Percentiles rank a stretch among this genome's conserved stretches.
These are phyloP conservation scores for Malurus splendens DNA, from an alignment of 2,797 vertebrate genomes.

Conservation along the genomic window DNA sequence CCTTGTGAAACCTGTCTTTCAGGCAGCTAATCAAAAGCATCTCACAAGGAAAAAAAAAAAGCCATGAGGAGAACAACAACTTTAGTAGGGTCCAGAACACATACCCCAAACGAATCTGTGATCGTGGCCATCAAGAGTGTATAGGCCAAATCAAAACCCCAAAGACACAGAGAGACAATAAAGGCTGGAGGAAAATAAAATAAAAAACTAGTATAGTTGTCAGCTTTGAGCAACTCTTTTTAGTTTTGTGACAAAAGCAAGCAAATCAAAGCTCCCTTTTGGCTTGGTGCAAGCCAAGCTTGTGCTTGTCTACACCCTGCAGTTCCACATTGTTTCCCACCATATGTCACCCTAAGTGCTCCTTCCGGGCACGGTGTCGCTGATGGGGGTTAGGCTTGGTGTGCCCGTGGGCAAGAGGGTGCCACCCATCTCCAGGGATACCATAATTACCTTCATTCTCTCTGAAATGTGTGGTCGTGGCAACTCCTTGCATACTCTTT, in stretches of 20 bases:
- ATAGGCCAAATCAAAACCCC: background rate
- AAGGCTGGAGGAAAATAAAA: background rate
- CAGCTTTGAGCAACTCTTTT: background rate
- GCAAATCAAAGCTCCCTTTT: background rate
- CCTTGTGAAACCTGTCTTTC: constrained; percentile 44
- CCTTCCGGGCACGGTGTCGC: background rate
- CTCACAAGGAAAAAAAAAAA: background rate
- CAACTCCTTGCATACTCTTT: background rate
- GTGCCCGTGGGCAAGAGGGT: background rate
- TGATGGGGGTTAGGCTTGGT: background rate
- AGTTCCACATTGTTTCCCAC: background rate
- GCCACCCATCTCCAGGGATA: background rate
- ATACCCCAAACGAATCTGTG: background rate
- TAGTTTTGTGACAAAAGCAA: background rate
- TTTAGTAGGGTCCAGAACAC: background rate
- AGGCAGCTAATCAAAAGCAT: constrained; percentile 28
- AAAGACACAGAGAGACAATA: background rate
- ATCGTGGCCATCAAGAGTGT: background rate
- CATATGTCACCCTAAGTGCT: background rate
- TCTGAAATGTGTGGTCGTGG: background rate
- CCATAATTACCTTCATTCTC: background rate
- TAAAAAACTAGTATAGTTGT: background rate
- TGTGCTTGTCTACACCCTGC: background rate
- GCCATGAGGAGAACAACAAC: background rate
- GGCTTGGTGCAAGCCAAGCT: background rate